Base-by-base conservation (phyloP, 30 jellyfish, hydroid and myxozoan genomes). In the Aurelia sp. region DNA sequence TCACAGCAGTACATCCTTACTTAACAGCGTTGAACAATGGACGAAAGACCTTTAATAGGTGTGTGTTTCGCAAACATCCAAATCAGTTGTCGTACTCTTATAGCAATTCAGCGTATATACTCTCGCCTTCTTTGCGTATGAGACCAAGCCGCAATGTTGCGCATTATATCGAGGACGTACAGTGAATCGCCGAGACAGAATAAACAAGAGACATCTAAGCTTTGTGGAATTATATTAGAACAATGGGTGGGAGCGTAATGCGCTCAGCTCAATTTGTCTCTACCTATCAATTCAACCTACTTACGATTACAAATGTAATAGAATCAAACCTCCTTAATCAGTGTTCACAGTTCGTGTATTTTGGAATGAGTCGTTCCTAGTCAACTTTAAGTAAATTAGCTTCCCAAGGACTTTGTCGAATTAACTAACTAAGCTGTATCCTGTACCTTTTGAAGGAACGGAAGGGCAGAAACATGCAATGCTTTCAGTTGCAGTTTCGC, bases 201-300 rank as follows among this genome's bases (percentile, higher is more conserved):
- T 82, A 82, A 82, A 82, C 86, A 82, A 82, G 92, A 62, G 86
- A 68, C 92, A 60, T 55, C 78, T 84, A 71, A 84, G 93, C 93
- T 38, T 84, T 66, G 88, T 20, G 93, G 93, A 84, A 84, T 84
- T 84, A 86, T 87, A 48, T 13, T 40, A 63, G 88, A 61, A 84
- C 93, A 84, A 84, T 58, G 77, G 66, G 66, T 63, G 65, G 68
- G 48, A 55, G 85, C 75, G 44, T 84, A 84, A 84, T 84, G 93
- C 88, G 93, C 93, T 73, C 93, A 84, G 61, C 81, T 65, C 93
- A 84, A 84, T 84, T 84, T 84, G 93, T 84, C 93, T 84, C 67
- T 84, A 64, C 82, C 93, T 76, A 58, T 84, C 93, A 31, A 59
- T 48, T 84, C 93, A 84, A 78, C 38, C 93, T 72, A 64, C 74